A percentile compares a stretch with the other conserved stretches of the same genome.
Conservation (phyloP, 2,113 vertebrate genomes). For the Mixornis gularis region DNA sequence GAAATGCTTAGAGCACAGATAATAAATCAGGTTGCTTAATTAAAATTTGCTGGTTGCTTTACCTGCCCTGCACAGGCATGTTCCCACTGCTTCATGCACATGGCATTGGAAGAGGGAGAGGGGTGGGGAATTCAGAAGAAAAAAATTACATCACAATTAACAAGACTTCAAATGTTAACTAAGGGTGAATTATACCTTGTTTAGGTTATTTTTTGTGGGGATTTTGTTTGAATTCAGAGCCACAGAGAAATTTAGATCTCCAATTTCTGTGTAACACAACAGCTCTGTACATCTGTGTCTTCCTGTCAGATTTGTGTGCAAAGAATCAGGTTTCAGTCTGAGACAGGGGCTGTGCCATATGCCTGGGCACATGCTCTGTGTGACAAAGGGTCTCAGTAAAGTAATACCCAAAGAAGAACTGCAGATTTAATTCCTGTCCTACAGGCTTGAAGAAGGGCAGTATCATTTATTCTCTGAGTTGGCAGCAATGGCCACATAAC, state of each 20-base stretch:
- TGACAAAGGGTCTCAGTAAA: neutral
- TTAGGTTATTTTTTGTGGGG: neutral
- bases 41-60: neutral
- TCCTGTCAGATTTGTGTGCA: neutral
- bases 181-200: neutral
- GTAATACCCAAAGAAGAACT: neutral
- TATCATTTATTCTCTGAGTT: neutral
- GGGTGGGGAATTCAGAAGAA: neutral
- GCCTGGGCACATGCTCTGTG: neutral
- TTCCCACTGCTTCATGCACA: neutral
- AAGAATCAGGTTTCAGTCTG: neutral
- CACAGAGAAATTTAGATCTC: neutral
- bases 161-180: neutral
- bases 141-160: neutral
- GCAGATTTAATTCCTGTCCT: neutral
- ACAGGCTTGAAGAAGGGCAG: neutral
- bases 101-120: neutral
- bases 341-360: neutral
- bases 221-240: neutral
- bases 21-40: neutral
- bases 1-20: neutral
- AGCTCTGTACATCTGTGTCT: neutral
- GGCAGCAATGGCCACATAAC: fast-evolving
- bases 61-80: neutral
- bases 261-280: neutral